Conservation (phyloP, 2,113 vertebrate genomes). For the Sakesphorus luctuosus region DNA sequence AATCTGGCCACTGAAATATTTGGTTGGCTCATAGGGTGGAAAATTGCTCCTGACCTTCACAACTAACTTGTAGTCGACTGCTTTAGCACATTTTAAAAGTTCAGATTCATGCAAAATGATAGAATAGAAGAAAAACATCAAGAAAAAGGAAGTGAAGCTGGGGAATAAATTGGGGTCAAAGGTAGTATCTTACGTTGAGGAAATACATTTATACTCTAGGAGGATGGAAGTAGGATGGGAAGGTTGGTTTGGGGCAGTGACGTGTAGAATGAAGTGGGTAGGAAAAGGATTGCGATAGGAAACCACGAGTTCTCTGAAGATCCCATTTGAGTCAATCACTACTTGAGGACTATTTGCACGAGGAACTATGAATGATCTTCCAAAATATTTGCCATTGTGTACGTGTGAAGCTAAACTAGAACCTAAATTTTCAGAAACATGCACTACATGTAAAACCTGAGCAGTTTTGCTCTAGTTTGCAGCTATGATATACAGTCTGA, state of each 20-base stretch:
- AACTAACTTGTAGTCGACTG: neutral
- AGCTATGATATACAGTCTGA: too few species aligned
- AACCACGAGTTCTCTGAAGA: too few species aligned
- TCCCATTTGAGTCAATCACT: too few species aligned
- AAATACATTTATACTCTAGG: neutral
- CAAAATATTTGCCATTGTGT: too few species aligned
- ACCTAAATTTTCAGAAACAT: too few species aligned
- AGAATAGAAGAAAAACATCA: neutral
- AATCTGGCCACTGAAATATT: neutral
- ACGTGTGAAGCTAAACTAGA: too few species aligned
- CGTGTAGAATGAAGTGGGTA: accelerated
- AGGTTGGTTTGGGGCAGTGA: neutral
- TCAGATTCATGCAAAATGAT: neutral
- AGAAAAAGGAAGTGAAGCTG: neutral
- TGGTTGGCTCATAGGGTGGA: neutral
- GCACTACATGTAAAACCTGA: too few species aligned
- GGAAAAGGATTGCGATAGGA: too few species aligned
- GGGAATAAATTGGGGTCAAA: neutral
- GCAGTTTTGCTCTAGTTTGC: too few species aligned
- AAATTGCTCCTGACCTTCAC: neutral
- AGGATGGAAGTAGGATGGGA: neutral
- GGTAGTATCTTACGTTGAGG: neutral
- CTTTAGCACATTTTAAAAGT: neutral
- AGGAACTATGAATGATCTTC: too few species aligned
- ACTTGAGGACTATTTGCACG: too few species aligned